Conservation (phyloP, 37 sponge, comb jelly and placozoan genomes). For the Aplysina aerophoba region DNA sequence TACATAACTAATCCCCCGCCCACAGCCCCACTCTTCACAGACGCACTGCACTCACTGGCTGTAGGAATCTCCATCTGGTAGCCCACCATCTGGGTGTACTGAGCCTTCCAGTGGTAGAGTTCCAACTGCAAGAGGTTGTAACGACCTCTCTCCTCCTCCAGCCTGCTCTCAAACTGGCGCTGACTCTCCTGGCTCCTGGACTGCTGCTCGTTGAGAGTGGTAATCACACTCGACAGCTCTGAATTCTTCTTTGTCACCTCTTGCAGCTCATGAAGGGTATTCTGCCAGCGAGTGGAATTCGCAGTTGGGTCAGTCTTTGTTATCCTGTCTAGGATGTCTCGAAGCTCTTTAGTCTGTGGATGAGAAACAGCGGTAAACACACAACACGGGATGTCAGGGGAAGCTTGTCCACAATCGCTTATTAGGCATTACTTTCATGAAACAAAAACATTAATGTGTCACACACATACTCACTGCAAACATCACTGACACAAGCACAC, state of each 20-base stretch:
- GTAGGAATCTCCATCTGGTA: neutral
- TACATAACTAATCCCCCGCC: too few relatives aligned
- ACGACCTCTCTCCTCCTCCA: neutral
- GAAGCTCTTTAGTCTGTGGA: neutral
- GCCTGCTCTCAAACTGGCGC: neutral
- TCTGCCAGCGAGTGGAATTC: neutral
- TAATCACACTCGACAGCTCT: neutral
- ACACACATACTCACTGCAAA: too few relatives aligned
- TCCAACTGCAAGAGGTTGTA: neutral
- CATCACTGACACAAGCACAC: too few relatives aligned
- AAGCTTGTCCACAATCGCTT: too few relatives aligned
- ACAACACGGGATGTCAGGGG: too few relatives aligned
- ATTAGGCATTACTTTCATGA: too few relatives aligned
- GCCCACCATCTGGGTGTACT: neutral
- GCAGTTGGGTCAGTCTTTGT: neutral
- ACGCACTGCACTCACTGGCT: neutral
- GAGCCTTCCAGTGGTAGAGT: neutral
- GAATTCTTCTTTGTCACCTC: neutral
- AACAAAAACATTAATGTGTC: too few relatives aligned
- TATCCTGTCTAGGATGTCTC: conserved; percentile 9
- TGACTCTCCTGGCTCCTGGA: neutral
- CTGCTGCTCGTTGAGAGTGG: neutral
- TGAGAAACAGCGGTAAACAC: neutral
- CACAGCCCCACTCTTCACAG: too few relatives aligned
- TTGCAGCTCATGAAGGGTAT: neutral